phyloP scores from a whole-genome alignment of 2,113 vertebrate genomes.

The Ctenomys sociabilis region DNA sequence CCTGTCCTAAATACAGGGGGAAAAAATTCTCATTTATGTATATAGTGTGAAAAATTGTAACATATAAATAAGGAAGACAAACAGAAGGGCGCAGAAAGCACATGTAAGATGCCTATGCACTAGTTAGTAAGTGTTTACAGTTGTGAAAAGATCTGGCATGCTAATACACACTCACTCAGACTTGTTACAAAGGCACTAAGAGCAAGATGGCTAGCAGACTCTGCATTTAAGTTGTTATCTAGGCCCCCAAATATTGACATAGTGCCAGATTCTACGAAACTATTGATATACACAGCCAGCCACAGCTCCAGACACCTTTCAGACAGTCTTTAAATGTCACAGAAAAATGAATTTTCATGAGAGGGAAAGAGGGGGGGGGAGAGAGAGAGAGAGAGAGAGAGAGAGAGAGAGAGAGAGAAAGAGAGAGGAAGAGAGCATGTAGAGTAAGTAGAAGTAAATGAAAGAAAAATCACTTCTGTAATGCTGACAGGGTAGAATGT shows the following conservation, averaged over 20 bases:
- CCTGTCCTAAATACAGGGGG: no score
- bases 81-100: slow-evolving; percentile 71
- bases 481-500: slow-evolving; percentile 79
- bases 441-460: slow-evolving; percentile 72
- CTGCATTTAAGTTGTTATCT: slow-evolving; percentile 86
- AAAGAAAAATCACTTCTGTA: slow-evolving; percentile 77
- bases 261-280: slow-evolving; percentile 89
- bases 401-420: slow-evolving; percentile 51
- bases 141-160: slow-evolving; percentile 84
- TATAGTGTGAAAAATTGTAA: slow-evolving; percentile 83
- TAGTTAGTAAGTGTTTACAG: slow-evolving; percentile 85
- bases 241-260: slow-evolving; percentile 90
- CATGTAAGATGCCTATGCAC: slow-evolving; percentile 81
- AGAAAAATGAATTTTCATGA: slow-evolving; percentile 93
- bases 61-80: slow-evolving; percentile 82
- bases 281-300: slow-evolving; percentile 88
- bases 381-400: slow-evolving; percentile 42
- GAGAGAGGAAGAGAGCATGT: slow-evolving; percentile 68
- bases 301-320: slow-evolving; percentile 90
- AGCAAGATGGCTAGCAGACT: slow-evolving; percentile 84
- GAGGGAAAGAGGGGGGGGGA: slow-evolving; percentile 76
- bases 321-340: slow-evolving; percentile 92
- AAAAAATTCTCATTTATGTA: slow-evolving; percentile 82
- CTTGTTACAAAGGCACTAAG: slow-evolving; percentile 83
- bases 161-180: slow-evolving; percentile 85